These are phyloP conservation scores for Ectropis crepuscularia DNA, from an alignment of 2,888 invertebrate genomes.

Conservation along the genomic window DNA sequence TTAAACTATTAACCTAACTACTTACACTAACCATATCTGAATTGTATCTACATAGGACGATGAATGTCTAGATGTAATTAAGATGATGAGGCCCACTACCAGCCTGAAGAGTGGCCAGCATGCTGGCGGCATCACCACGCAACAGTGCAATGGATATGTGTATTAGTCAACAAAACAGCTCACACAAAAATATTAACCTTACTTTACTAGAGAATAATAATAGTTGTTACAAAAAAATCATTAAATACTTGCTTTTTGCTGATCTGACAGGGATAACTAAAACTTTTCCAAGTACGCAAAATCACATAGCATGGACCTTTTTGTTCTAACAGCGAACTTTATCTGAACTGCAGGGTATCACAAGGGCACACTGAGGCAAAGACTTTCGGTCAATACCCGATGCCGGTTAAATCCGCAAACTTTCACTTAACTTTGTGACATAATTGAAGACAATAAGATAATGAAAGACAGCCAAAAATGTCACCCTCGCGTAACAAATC, in stretches of 20 bases:
- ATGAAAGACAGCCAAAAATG: slow-evolving; percentile 17
- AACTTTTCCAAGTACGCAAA: slow-evolving; percentile 1
- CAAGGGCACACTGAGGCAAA: slow-evolving; percentile 24
- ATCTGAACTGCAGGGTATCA: slow-evolving; percentile 6
- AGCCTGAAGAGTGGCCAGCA: no score
- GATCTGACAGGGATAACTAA: not conserved
- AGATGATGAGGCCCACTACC: no score
- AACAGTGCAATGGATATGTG: no score
- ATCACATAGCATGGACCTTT: slow-evolving; percentile 2
- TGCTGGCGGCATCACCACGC: no score
- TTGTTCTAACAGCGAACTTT: slow-evolving; percentile 8
- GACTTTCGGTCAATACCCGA: slow-evolving; percentile 17
- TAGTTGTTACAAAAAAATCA: no score
- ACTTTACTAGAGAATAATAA: no score
- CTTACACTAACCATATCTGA: no score
- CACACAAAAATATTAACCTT: no score
- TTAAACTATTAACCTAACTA: no score
- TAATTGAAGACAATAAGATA: slow-evolving; percentile 14
- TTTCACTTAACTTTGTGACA: slow-evolving; percentile 22
- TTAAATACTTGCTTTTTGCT: not conserved
- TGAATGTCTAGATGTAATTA: no score
- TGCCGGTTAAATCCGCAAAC: slow-evolving; percentile 5
- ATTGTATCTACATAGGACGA: no score
- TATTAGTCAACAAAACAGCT: no score
- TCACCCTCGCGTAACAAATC: slow-evolving; percentile 32